These are phyloP conservation scores for Caligus rogercresseyi DNA, from an alignment of 1,140 invertebrate species.

Conservation along the genomic window DNA sequence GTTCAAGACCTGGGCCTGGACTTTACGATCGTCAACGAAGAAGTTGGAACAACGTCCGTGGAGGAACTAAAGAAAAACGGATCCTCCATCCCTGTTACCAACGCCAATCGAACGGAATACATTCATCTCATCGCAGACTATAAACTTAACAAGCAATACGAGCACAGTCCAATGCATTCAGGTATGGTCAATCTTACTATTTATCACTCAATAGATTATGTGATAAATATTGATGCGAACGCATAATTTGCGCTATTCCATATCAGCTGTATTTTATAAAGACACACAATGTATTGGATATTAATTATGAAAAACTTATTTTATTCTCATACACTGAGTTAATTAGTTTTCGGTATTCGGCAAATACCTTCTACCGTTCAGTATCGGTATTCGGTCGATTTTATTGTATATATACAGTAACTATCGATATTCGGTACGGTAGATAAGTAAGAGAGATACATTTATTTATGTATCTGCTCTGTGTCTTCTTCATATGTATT, in stretches of 20 bases:
- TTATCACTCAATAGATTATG: conserved; percentile 4
- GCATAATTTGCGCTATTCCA: neutral
- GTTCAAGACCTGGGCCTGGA: conserved; percentile 47
- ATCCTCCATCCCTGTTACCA: conserved; percentile 67
- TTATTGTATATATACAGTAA: too few relatives aligned
- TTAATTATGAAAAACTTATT: too few relatives aligned
- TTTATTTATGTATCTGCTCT: too few relatives aligned
- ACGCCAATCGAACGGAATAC: conserved; percentile 83
- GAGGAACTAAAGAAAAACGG: conserved; percentile 80
- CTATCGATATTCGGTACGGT: too few relatives aligned
- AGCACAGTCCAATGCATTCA: conserved; percentile 63
- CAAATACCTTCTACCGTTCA: too few relatives aligned
- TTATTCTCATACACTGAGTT: too few relatives aligned
- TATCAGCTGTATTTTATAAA: neutral
- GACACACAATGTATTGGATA: too few relatives aligned
- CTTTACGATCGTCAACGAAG: conserved; percentile 74
- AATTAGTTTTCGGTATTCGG: too few relatives aligned
- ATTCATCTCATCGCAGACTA: conserved; percentile 90
- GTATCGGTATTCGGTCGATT: too few relatives aligned
- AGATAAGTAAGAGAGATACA: too few relatives aligned
- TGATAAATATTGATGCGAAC: neutral
- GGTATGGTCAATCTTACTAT: conserved; percentile 36
- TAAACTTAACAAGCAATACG: conserved; percentile 82
- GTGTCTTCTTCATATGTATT: too few relatives aligned
- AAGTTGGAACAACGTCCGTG: conserved; percentile 71